Evolutionary conservation across 23 tunicate genomes (phyloP), one percentile per base, ranked within the genome.

Genomic region (Ciona savignyi): DNA sequence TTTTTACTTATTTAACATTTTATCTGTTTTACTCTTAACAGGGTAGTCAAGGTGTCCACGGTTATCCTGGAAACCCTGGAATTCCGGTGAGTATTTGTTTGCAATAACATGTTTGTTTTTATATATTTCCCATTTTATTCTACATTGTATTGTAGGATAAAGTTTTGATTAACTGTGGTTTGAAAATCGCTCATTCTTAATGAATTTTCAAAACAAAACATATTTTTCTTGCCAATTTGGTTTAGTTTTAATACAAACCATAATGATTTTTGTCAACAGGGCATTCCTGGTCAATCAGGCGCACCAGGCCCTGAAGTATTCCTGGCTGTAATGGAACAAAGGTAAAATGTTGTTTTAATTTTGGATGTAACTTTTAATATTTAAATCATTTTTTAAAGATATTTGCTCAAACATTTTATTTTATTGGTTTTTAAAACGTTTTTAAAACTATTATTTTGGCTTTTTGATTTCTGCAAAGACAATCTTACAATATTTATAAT

Each of bases 301-400:
- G 74, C 85, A 20, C 74, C 82, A 22, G 97, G 97, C 15, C 82
- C 89, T 21, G 68, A 60, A 0, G 97, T 33, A n/a, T 83, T 11
- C 90, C 89, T 42, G 97, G 97, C 63, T 90, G 97, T 33, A 90
- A 90, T 56, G 97, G 97, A 63, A 69, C 97, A 29, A 90, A 90
- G 78, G 96, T 89, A 79, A 63, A 29, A 9, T 25, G 1, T 31
- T 32, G 11, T 24, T 31, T 70, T 70, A 2, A 11, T 49, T 49
- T 49, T 49, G 20, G 61, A 20, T 49, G 61, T 49, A 20, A 15
- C 15, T 15, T 49, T 49, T 49, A 49, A 49, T 49, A 11, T 15
- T 20, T 49, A 20, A 20, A 49, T 11, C 15, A 49, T 49, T 20
- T 49, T 11, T 11, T 11, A 11, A 49, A 49, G 20, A 20, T 11